A percentile compares a stretch with the other conserved stretches of the same genome.
These are phyloP conservation scores for Drosophila monieri DNA, from an alignment of 2,888 invertebrate species.

Conservation along the genomic window DNA sequence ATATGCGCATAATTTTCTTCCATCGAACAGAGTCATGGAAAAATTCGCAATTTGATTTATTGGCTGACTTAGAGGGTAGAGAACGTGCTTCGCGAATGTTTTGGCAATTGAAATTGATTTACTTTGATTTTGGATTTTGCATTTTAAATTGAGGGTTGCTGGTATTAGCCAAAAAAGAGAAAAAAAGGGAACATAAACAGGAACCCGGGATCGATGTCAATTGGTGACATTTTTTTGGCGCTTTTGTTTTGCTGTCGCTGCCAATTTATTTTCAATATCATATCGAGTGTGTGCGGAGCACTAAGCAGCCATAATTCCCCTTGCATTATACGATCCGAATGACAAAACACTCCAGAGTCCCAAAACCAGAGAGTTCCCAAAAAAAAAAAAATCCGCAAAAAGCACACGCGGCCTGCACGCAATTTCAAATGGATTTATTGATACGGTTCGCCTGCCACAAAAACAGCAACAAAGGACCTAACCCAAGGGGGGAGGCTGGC, in stretches of 20 bases:
- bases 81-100: constrained; percentile 70
- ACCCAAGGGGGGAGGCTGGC: constrained; percentile 6
- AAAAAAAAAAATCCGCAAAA: not conserved
- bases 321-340: constrained; percentile 68
- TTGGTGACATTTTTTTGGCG: constrained; percentile 65
- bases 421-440: constrained; percentile 79
- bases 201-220: constrained; percentile 60
- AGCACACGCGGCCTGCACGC: constrained; percentile 68
- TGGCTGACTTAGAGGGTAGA: constrained; percentile 64
- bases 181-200: not conserved
- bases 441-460: constrained; percentile 68
- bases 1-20: constrained; percentile 70
- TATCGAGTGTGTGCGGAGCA: constrained; percentile 32
- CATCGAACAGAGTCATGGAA: constrained; percentile 43
- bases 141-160: constrained; percentile 74
- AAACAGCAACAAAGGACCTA: constrained; percentile 30
- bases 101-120: constrained; percentile 80
- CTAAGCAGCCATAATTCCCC: constrained; percentile 76
- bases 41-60: constrained; percentile 78
- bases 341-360: constrained; percentile 57
- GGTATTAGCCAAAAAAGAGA: constrained; percentile 40
- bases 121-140: constrained; percentile 82
- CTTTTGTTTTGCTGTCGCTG: constrained; percentile 73
- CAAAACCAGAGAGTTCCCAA: not conserved
- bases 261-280: constrained; percentile 72